Percentiles rank a stretch among this genome's conserved stretches.
These are phyloP conservation scores for Drosophila macrospina DNA, from an alignment of 2,888 invertebrate genomes.

Conservation along the genomic window DNA sequence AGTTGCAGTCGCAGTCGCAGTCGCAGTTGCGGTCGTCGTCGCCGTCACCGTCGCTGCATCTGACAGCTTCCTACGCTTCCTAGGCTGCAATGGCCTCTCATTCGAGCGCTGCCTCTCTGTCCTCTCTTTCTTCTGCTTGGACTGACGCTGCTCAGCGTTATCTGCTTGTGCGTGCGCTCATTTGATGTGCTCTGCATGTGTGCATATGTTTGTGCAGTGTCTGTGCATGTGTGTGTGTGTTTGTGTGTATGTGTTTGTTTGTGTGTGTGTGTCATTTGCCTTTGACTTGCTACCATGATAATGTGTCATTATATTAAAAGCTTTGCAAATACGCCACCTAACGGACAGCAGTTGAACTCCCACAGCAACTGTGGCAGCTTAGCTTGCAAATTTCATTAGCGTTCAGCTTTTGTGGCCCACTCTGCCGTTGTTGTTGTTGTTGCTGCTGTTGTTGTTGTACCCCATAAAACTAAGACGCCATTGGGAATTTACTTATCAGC, in stretches of 20 bases:
- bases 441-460: conserved; percentile 31
- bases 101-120: not conserved
- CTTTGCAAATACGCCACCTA: conserved; percentile 78
- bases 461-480: conserved; percentile 72
- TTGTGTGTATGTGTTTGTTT: conserved; percentile 14
- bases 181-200: conserved; percentile 23
- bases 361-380: conserved; percentile 41
- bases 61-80: not conserved
- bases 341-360: conserved; percentile 58
- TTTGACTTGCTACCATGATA: conserved; percentile 72
- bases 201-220: conserved; percentile 9
- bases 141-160: conserved; percentile 26
- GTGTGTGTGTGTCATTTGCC: conserved; percentile 31
- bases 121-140: conserved; percentile 1
- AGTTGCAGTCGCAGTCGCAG: not conserved
- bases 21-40: not conserved
- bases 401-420: conserved; percentile 55
- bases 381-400: conserved; percentile 73
- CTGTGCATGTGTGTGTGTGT: conserved; percentile 1
- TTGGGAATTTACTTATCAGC: conserved; percentile 62
- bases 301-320: conserved; percentile 83
- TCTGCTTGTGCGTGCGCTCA: conserved; percentile 53
- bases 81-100: not conserved
- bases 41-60: not conserved
- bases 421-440: conserved; percentile 20